Percentiles rank a stretch among this genome's conserved stretches.
phyloP scores from a whole-genome alignment of 2,113 vertebrate species.

The Upupa epops region DNA sequence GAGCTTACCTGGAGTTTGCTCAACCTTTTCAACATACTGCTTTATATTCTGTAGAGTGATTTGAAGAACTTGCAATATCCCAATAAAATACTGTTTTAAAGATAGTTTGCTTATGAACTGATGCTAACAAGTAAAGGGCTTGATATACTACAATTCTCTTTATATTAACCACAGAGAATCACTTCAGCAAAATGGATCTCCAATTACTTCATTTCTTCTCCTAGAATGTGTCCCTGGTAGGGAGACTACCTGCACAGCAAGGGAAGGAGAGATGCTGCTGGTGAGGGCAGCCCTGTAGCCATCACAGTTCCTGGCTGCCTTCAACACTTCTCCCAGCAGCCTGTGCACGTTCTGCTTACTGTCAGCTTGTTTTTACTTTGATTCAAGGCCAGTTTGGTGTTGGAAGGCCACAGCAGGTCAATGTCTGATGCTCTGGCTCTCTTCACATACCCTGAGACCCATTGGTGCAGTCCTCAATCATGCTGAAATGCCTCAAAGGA shows the following conservation, averaged over 20 bases:
- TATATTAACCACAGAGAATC: background rate
- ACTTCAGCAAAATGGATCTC: background rate
- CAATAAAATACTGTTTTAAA: background rate
- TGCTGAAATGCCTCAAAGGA: background rate
- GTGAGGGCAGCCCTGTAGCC: background rate
- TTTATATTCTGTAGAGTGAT: background rate
- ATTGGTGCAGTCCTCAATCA: background rate
- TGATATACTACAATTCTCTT: background rate
- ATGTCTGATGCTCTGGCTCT: background rate
- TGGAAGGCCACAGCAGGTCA: background rate
- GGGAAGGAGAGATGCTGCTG: background rate
- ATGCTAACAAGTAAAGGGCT: background rate
- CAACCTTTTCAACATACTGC: background rate
- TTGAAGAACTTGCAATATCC: background rate
- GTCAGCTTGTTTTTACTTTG: background rate
- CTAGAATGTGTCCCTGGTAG: background rate
- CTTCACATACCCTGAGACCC: background rate
- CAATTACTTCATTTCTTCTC: background rate
- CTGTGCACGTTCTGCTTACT: background rate
- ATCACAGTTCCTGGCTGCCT: background rate
- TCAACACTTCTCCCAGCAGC: background rate
- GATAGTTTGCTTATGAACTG: background rate
- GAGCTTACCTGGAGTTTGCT: background rate
- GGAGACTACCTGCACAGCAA: background rate
- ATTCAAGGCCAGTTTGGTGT: background rate